Evolutionary conservation across 1,140 invertebrate genomes (phyloP).

Genomic region (Mizuhopecten yessoensis): DNA sequence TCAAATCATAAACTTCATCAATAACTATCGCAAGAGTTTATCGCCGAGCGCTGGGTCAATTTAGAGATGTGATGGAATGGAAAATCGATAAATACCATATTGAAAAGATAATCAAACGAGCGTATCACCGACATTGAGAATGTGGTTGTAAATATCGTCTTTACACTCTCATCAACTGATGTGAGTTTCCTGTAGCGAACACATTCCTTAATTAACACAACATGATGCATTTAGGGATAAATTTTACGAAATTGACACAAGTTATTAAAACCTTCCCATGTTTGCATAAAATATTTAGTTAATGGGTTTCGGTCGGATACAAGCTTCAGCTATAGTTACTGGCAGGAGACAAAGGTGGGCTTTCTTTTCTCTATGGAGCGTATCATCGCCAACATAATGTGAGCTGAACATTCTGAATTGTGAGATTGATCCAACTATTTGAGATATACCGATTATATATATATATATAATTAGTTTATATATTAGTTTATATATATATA

Average conservation of each 20-base stretch:
- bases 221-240: constrained; percentile 5
- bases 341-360: not conserved
- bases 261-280: not conserved
- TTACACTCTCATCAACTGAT: not conserved
- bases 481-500: too few relatives aligned
- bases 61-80: not conserved
- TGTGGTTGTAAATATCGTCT: not conserved
- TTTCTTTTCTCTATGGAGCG: not conserved
- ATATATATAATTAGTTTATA: too few relatives aligned
- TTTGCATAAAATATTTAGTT: not conserved
- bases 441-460: not conserved
- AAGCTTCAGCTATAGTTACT: not conserved
- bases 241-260: not conserved
- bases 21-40: not conserved
- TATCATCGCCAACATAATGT: not conserved
- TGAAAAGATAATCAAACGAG: not conserved
- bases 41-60: not conserved
- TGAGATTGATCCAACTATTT: not conserved
- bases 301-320: not conserved
- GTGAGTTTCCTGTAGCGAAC: not conserved
- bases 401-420: not conserved
- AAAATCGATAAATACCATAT: constrained; percentile 11
- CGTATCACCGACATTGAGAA: not conserved
- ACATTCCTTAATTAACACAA: constrained; percentile 27
- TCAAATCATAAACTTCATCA: not conserved